Conservation (phyloP, 1,140 invertebrate species). For the Saccostrea glomerata region DNA sequence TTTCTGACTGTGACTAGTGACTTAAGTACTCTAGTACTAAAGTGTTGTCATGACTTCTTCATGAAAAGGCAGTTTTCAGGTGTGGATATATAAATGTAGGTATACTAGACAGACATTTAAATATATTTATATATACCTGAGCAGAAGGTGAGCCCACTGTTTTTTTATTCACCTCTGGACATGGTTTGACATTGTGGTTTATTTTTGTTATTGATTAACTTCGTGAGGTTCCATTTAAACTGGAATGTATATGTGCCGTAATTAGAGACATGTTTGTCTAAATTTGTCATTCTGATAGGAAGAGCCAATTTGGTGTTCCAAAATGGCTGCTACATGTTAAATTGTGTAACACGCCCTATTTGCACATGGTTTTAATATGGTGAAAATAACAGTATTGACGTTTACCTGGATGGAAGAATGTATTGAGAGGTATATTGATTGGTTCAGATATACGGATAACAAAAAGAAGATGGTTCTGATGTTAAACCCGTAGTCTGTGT, state of each 20-base stretch:
- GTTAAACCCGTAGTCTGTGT: not conserved
- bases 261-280: conserved; percentile 22
- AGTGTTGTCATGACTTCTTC: not conserved
- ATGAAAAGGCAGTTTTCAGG: not conserved
- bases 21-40: not conserved
- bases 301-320: conserved; percentile 3
- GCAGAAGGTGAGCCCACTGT: not conserved
- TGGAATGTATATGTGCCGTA: not conserved
- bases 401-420: conserved; percentile 1
- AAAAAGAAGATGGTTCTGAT: not conserved
- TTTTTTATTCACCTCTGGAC: not conserved
- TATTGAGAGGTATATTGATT: conserved; percentile 6
- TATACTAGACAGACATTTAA: not conserved
- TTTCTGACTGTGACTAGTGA: not conserved
- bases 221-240: not conserved
- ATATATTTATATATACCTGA: conserved; percentile 23
- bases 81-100: not conserved
- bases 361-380: conserved; percentile 19
- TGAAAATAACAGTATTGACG: conserved; percentile 8
- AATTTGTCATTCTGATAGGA: conserved; percentile 13
- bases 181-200: conserved; percentile 9
- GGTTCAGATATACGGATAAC: not conserved
- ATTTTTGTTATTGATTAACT: conserved; percentile 3
- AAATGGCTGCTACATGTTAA: conserved; percentile 33
- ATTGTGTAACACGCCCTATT: conserved; percentile 25